These are phyloP conservation scores for Sarcophilus harrisii DNA, from an alignment of 2,797 vertebrate genomes.

Conservation along the genomic window DNA sequence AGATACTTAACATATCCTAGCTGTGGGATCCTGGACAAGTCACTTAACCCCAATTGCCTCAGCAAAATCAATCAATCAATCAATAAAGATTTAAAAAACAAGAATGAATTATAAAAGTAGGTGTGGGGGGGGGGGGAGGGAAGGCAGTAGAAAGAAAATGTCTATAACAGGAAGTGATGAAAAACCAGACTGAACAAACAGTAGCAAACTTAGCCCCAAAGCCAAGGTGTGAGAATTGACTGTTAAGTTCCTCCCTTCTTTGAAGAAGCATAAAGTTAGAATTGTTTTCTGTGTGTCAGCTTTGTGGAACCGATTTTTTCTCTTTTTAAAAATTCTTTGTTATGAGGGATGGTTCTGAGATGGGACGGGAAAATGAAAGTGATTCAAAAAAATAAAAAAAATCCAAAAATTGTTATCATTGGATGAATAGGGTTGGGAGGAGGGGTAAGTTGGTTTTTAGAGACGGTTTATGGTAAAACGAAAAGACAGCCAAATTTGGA, in stretches of 20 bases:
- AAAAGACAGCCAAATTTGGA: background rate
- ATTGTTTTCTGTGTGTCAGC: background rate
- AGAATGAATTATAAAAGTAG: no score
- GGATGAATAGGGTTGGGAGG: background rate
- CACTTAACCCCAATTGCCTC: no score
- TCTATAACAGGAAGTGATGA: background rate
- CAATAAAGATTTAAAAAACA: no score
- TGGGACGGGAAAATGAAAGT: background rate
- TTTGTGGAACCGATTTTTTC: background rate
- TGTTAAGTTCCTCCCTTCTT: background rate
- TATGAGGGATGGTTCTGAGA: background rate
- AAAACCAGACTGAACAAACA: background rate
- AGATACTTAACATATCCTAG: no score
- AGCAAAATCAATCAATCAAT: no score
- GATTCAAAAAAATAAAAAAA: background rate
- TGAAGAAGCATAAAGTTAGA: background rate
- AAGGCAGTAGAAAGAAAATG: background rate
- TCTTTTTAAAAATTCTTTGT: background rate
- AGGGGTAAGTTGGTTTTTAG: background rate
- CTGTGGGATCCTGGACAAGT: no score
- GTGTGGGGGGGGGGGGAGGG: background rate
- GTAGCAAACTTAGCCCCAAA: background rate
- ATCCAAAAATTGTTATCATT: background rate
- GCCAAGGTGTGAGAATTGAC: background rate
- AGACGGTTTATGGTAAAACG: no score